Evolutionary conservation across 1,140 invertebrate species (phyloP).

Genomic region (Eumaeus atala): DNA sequence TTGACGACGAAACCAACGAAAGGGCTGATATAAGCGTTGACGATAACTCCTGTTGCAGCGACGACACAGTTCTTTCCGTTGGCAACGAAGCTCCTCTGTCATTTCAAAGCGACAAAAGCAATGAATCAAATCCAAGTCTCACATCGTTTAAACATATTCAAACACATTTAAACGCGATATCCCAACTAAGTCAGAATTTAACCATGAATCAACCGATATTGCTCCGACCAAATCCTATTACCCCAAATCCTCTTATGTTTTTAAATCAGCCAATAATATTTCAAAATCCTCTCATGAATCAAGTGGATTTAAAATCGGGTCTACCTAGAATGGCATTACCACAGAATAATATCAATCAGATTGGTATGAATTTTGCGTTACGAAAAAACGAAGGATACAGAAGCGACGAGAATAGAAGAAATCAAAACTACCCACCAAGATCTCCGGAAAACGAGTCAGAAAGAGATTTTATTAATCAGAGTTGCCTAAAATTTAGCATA

Average conservation of each 20-base stretch:
- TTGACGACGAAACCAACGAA: constrained; percentile 49
- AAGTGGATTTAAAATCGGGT: constrained; percentile 48
- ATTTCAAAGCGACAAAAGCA: constrained; percentile 35
- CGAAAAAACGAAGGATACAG: constrained; percentile 37
- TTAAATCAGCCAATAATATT: constrained; percentile 69
- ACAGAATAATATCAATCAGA: constrained; percentile 38
- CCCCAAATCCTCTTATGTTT: constrained; percentile 71
- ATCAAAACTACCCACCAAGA: constrained; percentile 39
- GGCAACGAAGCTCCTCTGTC: constrained; percentile 76
- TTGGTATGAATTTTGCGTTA: constrained; percentile 38
- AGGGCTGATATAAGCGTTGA: constrained; percentile 63
- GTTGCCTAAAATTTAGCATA: constrained; percentile 90
- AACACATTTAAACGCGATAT: constrained; percentile 76
- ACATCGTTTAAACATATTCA: constrained; percentile 77
- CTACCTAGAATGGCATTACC: constrained; percentile 39
- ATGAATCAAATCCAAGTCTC: constrained; percentile 41
- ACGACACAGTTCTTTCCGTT: constrained; percentile 80
- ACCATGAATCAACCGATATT: constrained; percentile 61
- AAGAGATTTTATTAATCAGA: constrained; percentile 74
- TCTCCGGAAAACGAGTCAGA: constrained; percentile 55
- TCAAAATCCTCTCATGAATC: constrained; percentile 55
- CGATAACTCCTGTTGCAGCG: constrained; percentile 77
- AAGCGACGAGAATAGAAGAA: constrained; percentile 47
- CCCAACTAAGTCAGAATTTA: constrained; percentile 72
- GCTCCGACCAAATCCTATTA: constrained; percentile 63